Evolutionary conservation across 1,140 invertebrate genomes (phyloP).

Genomic region (Sitophilus oryzae): DNA sequence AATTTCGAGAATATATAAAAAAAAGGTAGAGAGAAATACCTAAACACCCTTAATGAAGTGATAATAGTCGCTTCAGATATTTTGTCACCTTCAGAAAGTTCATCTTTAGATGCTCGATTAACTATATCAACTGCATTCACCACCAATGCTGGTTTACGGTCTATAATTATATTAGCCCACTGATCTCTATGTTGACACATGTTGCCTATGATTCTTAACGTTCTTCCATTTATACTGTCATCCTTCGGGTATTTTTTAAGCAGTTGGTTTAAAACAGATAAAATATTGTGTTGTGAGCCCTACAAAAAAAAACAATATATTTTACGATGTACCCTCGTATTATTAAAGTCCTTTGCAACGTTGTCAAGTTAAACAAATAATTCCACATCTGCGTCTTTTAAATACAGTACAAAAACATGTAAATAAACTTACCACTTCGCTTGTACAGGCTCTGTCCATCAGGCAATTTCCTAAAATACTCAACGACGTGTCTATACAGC

Average conservation of each 20-base stretch:
- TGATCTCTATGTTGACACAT: constrained; percentile 36
- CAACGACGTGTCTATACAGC: constrained; percentile 46
- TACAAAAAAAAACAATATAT: constrained; percentile 20
- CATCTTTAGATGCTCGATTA: constrained; percentile 21
- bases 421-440: constrained; percentile 31
- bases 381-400: background rate
- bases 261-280: constrained; percentile 32
- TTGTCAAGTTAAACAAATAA: constrained; percentile 1
- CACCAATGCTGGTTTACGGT: constrained; percentile 33
- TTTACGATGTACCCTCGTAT: background rate
- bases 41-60: constrained; percentile 30
- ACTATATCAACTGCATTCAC: constrained; percentile 32
- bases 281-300: constrained; percentile 31
- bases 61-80: constrained; percentile 32
- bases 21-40: constrained; percentile 16
- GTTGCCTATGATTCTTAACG: constrained; percentile 40
- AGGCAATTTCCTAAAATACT: constrained; percentile 56
- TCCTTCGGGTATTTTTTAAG: constrained; percentile 35
- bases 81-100: constrained; percentile 13
- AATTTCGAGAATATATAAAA: constrained; percentile 10
- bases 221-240: constrained; percentile 38
- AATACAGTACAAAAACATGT: background rate
- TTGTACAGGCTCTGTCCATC: constrained; percentile 45
- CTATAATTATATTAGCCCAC: constrained; percentile 29
- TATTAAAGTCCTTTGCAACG: background rate